These are phyloP conservation scores for Catamblyrhynchus diadema DNA, from an alignment of 2,797 vertebrate species.

Conservation along the genomic window DNA sequence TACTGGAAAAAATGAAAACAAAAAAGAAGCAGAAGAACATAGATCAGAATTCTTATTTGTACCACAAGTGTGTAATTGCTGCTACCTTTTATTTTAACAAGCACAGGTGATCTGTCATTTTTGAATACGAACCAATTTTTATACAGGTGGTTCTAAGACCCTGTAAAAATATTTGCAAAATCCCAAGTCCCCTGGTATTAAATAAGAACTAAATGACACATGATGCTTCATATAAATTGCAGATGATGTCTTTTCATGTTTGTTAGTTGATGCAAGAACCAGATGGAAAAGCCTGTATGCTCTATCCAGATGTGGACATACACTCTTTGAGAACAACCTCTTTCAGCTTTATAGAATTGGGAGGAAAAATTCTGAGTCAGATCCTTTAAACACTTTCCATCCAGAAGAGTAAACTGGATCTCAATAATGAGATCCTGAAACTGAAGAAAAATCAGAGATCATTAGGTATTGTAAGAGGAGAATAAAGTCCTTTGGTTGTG, in stretches of 20 bases:
- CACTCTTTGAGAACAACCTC: background rate
- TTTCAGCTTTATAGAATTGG: background rate
- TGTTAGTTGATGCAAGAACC: background rate
- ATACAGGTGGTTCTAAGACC: background rate
- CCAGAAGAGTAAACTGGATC: background rate
- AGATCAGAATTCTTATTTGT: background rate
- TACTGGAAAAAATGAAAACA: background rate
- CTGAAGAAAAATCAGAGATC: background rate
- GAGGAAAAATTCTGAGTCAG: background rate
- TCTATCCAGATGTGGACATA: background rate
- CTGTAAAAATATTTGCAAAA: background rate
- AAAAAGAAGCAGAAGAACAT: background rate
- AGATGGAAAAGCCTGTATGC: background rate
- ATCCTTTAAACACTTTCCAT: background rate
- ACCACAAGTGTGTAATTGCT: background rate
- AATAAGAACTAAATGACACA: background rate
- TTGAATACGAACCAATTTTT: background rate
- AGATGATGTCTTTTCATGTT: background rate
- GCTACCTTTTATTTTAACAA: background rate
- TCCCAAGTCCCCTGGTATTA: background rate
- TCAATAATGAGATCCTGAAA: background rate
- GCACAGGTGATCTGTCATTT: background rate
- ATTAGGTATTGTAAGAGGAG: background rate
- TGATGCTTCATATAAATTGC: background rate
- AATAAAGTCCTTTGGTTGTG: background rate